These are phyloP conservation scores for Eurois occulta DNA, from an alignment of 2,888 invertebrate genomes.

Conservation along the genomic window DNA sequence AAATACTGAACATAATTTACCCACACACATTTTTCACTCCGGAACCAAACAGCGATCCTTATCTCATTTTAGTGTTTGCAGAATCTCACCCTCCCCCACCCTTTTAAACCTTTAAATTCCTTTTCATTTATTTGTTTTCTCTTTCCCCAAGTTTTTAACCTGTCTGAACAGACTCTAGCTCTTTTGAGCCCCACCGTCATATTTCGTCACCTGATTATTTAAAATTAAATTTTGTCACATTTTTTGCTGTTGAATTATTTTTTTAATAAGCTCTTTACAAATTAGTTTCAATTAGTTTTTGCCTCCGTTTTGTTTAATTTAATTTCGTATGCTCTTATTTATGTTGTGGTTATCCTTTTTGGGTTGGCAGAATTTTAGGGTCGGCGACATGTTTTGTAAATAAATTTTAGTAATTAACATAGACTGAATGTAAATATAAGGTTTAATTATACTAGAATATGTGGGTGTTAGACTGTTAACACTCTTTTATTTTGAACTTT, in stretches of 20 bases:
- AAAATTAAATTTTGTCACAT: slow-evolving; percentile 41
- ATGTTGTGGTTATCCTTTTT: slow-evolving; percentile 48
- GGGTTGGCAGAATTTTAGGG: slow-evolving; percentile 30
- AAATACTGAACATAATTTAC: slow-evolving; percentile 17
- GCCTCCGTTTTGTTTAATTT: slow-evolving; percentile 51
- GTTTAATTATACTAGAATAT: slow-evolving; percentile 40
- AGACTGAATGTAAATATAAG: slow-evolving; percentile 12
- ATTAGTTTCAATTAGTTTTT: slow-evolving; percentile 58
- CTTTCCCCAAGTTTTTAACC: slow-evolving; percentile 14
- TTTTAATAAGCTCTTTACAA: slow-evolving; percentile 37
- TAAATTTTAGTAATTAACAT: slow-evolving; percentile 41
- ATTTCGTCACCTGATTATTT: slow-evolving; percentile 52
- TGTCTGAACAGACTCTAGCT: not conserved
- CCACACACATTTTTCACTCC: slow-evolving; percentile 24
- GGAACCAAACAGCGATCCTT: not conserved
- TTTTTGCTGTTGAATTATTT: slow-evolving; percentile 33
- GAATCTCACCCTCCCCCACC: slow-evolving; percentile 35
- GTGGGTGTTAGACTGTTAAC: slow-evolving; percentile 2
- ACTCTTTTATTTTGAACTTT: not conserved
- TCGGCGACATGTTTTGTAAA: slow-evolving; percentile 42
- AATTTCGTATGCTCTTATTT: slow-evolving; percentile 52
- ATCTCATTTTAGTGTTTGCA: slow-evolving; percentile 45
- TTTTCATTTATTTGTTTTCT: slow-evolving; percentile 44
- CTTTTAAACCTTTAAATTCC: slow-evolving; percentile 35
- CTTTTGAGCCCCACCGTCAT: slow-evolving; percentile 1